Base-by-base conservation (phyloP, 2,113 vertebrate genomes). In the Otocyon megalotis region DNA sequence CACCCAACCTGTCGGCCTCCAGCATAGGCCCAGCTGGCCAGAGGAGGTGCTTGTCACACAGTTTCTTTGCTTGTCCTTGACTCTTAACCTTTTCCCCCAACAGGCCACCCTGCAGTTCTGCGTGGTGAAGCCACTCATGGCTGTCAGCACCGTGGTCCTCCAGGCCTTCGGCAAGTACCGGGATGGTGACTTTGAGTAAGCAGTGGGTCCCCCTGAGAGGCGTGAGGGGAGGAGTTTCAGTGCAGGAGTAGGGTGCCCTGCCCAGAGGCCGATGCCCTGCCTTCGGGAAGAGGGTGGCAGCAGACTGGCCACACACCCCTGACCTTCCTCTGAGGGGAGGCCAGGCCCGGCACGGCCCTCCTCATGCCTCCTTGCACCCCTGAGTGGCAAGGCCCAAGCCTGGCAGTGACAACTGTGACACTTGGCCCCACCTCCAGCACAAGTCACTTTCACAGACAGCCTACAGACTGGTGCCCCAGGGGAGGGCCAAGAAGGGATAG, bases 131-230 rank as follows among this genome's bases (percentile, higher is more conserved):
- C 99, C 99, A 0, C 99, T 99, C 97, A 99, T 99, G 99, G 99
- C 99, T 0, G 98, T 99, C 96, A 99, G 99, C 98, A 99, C 99
- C 0, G 99, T 99, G 97, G 98, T 99, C 97, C 99, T 99, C 81
- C 99, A 99, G 98, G 99, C 99, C 96, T 99, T 99, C 0, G 99
- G 99, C 96, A 99, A 99, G 98, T 99, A 99, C 99, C 99, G 98
- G 98, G 99, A 99, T n/a, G 99, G 99, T 85, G 99, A 99, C 98
- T 99, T 99, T 88, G 99, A 99, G 99, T 99, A 99, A 97, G 99
- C 98, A 97, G 87, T 0, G 8, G 88, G n/a, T 72, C 48, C 37
- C 72, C 54, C 19, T 19, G 4, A 1, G 12, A 22, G 74, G 28
- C 0, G 0, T 32, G 16, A 30, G 54, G 26, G 81, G 63, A 30